Evolutionary conservation across 2,113 vertebrate genomes (phyloP), one percentile per base, ranked within the genome.

Genomic region (Pithys albifrons): DNA sequence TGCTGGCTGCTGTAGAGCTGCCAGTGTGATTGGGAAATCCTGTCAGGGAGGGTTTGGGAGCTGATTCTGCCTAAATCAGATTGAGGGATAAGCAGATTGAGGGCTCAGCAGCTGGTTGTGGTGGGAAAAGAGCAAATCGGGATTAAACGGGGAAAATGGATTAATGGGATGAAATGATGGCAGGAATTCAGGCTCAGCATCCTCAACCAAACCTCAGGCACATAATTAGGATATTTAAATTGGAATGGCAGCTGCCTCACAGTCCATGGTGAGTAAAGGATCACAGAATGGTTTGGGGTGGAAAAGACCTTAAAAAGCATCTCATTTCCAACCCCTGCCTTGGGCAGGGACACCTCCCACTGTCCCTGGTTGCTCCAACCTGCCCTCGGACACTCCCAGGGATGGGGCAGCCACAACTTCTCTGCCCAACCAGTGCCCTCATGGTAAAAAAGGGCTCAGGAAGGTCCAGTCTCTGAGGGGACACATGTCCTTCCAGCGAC

Each of bases 171-270:
- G 6, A 70, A 73, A 19, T 9, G 23, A 33, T 54, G 6, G 4
- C 43, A 54, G 79, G 39, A 23, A 3, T 37, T 8, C 3, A 20
- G 23, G 31, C 45, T 25, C 61, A 39, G 59, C 59, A 33, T 33
- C 37, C 12, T 69, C 17, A 35, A 12, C 4, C n/a, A 23, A 6
- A 35, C 46, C 59, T 84, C 54, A 14, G 4, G 8, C 33, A 22
- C 19, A 62, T 13, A 17, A 17, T 7, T 14, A 64, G 35, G 64
- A 1, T 49, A 0, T 22, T 17, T 22, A 2, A 13, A 39, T 5
- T 43, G 52, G 23, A 49, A 15, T 4, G 3, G n/a, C 0, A 0
- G 20, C 31, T 70, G 41, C 41, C 64, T 55, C 1, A 0, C 39
- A 29, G 31, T 8, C 43, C 46, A 13, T 2, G 8, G 35, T 0